Percentiles rank a stretch among this genome's conserved stretches.
phyloP scores from a whole-genome alignment of 1,140 invertebrate genomes.

The Panagrolaimus sp. region DNA sequence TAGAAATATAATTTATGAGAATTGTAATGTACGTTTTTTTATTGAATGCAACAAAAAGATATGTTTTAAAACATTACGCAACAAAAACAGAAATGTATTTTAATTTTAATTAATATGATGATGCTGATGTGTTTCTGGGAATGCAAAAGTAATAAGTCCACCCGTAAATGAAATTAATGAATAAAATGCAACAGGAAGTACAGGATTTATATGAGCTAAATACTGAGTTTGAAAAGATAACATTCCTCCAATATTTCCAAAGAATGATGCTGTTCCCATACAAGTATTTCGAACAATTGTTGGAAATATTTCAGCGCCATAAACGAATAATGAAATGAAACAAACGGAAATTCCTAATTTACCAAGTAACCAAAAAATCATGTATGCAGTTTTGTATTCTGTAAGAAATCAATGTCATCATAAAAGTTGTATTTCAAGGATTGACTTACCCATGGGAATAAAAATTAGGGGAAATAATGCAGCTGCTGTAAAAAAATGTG shows the following conservation, averaged over 20 bases:
- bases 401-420: neutral
- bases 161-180: no score
- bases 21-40: no score
- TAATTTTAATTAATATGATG: no score
- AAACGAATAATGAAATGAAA: neutral
- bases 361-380: neutral
- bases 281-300: constrained; percentile 7
- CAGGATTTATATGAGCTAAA: no score
- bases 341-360: constrained; percentile 8
- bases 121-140: no score
- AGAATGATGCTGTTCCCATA: neutral
- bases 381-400: neutral
- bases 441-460: neutral
- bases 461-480: neutral
- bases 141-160: no score
- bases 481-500: neutral
- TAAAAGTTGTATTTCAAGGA: no score
- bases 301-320: neutral
- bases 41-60: no score
- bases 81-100: no score
- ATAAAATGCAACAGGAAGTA: no score
- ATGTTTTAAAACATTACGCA: no score
- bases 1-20: no score
- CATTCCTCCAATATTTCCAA: constrained; percentile 5
- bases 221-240: neutral